Evolutionary conservation across 2,113 vertebrate species (phyloP).

Genomic region (Coptodon bakossiorum): DNA sequence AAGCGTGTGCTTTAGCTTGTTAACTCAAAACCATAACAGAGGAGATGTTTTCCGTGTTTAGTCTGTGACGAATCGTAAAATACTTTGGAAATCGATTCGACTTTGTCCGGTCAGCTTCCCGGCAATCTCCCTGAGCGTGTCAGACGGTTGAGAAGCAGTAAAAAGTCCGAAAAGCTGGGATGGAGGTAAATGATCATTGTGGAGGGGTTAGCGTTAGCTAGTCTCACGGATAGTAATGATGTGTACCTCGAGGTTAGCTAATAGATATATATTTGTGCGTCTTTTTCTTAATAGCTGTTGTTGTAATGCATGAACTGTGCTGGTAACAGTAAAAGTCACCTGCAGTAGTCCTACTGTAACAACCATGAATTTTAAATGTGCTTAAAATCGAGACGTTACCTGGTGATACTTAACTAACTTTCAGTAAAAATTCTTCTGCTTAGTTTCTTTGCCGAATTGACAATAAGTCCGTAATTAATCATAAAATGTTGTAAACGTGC

Average conservation of each 20-base stretch:
- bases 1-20: conserved; percentile 20
- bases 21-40: conserved; percentile 36
- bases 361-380: background rate
- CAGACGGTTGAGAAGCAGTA: background rate
- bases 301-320: background rate
- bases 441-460: background rate
- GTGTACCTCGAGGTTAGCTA: background rate
- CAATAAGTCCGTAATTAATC: background rate
- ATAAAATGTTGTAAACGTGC: background rate
- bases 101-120: background rate
- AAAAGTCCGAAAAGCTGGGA: conserved; percentile 13
- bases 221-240: background rate
- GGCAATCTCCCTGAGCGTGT: background rate
- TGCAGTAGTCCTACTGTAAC: background rate
- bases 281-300: background rate
- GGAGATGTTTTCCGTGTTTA: background rate
- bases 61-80: background rate
- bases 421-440: background rate
- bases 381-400: background rate
- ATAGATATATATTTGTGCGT: no score
- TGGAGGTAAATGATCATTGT: conserved; percentile 63
- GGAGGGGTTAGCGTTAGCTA: conserved; percentile 42
- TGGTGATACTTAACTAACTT: background rate
- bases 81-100: background rate
- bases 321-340: background rate